These are phyloP conservation scores for Ochotona curzoniae DNA, from an alignment of 2,113 vertebrate species.

Conservation along the genomic window DNA sequence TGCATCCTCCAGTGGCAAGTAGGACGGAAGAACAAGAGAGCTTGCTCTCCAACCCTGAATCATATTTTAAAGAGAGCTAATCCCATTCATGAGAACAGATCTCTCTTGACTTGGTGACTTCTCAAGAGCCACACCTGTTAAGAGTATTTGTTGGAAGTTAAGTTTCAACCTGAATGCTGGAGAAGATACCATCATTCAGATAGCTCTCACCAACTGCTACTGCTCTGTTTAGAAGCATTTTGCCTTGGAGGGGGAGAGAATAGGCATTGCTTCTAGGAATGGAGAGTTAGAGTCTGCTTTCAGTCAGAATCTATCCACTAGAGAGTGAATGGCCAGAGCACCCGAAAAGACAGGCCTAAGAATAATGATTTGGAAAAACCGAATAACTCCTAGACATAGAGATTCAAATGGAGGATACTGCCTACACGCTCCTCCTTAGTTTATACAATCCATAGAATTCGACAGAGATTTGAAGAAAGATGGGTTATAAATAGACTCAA, in stretches of 20 bases:
- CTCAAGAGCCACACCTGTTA: background rate
- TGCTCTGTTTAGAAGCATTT: background rate
- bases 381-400: background rate
- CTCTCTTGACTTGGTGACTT: background rate
- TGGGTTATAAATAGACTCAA: background rate
- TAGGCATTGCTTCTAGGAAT: background rate
- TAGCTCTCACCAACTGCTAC: background rate
- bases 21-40: background rate
- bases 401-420: background rate
- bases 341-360: background rate
- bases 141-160: background rate
- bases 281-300: background rate
- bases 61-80: background rate
- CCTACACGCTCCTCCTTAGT: background rate
- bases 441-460: background rate
- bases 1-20: background rate
- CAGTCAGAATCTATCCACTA: background rate
- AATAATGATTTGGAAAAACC: background rate
- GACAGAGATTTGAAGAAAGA: background rate
- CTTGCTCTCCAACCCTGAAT: background rate
- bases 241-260: background rate
- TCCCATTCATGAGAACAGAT: too few species aligned
- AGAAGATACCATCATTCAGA: background rate
- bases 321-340: background rate
- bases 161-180: background rate